A percentile compares a stretch with the other conserved stretches of the same genome.
phyloP scores from a whole-genome alignment of 2,888 invertebrate species.

The Holacanthella duospinosa region DNA sequence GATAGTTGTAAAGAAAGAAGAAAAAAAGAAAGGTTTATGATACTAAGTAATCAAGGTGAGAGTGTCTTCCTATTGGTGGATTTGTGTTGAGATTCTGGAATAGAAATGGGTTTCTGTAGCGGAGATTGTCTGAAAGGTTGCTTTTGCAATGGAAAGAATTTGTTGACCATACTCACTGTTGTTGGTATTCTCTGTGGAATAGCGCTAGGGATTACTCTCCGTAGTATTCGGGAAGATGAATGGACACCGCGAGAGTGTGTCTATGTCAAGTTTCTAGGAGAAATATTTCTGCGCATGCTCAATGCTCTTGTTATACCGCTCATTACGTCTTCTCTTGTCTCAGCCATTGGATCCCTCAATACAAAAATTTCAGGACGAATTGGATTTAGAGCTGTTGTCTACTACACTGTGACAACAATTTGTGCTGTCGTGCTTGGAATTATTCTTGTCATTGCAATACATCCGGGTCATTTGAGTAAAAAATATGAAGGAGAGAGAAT shows the following conservation, averaged over 20 bases:
- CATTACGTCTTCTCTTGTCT: conserved; percentile 76
- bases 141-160: conserved; percentile 45
- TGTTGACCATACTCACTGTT: conserved; percentile 69
- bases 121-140: background rate
- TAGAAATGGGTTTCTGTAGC: background rate
- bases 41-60: too few relatives aligned
- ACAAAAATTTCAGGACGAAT: conserved; percentile 80
- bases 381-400: conserved; percentile 73
- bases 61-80: too few relatives aligned
- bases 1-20: too few relatives aligned
- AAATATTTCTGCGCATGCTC: conserved; percentile 88
- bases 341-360: conserved; percentile 84
- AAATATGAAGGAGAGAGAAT: conserved; percentile 21
- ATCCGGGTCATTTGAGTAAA: conserved; percentile 52
- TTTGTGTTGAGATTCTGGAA: too few relatives aligned
- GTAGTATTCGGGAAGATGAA: conserved; percentile 41
- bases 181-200: conserved; percentile 68
- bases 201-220: conserved; percentile 58
- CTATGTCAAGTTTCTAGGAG: conserved; percentile 90
- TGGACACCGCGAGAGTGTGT: conserved; percentile 75
- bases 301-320: conserved; percentile 90
- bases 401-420: conserved; percentile 86
- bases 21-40: too few relatives aligned
- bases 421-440: conserved; percentile 67
- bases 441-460: conserved; percentile 49